Evolutionary conservation across 30 jellyfish, hydroid and myxozoan species (phyloP).

Genomic region (Euphysa ruthae): DNA sequence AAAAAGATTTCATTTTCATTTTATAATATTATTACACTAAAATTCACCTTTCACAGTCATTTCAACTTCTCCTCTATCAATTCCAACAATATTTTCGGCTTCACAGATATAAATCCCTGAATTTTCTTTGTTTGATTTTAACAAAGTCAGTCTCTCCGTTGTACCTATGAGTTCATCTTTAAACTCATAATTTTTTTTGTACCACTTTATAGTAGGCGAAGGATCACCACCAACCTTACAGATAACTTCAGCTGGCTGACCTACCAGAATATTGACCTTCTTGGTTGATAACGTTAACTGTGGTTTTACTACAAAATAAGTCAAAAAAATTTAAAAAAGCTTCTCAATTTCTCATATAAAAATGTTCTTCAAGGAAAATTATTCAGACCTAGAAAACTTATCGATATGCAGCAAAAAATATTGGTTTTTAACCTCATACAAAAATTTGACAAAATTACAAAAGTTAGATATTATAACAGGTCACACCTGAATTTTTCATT

Average conservation of each 20-base stretch:
- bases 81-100: conserved; percentile 69
- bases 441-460: too few relatives aligned
- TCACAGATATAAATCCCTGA: conserved; percentile 72
- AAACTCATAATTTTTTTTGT: conserved; percentile 21
- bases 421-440: too few relatives aligned
- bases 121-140: conserved; percentile 47
- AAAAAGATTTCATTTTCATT: too few relatives aligned
- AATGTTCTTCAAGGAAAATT: too few relatives aligned
- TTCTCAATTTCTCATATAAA: too few relatives aligned
- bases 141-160: conserved; percentile 47
- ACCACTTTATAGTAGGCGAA: conserved; percentile 71
- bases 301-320: conserved; percentile 80
- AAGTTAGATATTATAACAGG: too few relatives aligned
- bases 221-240: conserved; percentile 94
- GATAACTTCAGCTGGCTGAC: conserved; percentile 59
- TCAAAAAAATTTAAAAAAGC: too few relatives aligned
- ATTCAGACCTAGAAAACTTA: too few relatives aligned
- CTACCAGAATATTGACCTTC: conserved; percentile 38
- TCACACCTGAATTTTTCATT: too few relatives aligned
- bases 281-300: conserved; percentile 39
- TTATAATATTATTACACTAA: too few relatives aligned
- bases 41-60: conserved; percentile 79
- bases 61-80: conserved; percentile 29
- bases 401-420: too few relatives aligned
- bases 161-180: conserved; percentile 26